Evolutionary conservation across 1,140 invertebrate species (phyloP).

Genomic region (Bombus consobrinus): DNA sequence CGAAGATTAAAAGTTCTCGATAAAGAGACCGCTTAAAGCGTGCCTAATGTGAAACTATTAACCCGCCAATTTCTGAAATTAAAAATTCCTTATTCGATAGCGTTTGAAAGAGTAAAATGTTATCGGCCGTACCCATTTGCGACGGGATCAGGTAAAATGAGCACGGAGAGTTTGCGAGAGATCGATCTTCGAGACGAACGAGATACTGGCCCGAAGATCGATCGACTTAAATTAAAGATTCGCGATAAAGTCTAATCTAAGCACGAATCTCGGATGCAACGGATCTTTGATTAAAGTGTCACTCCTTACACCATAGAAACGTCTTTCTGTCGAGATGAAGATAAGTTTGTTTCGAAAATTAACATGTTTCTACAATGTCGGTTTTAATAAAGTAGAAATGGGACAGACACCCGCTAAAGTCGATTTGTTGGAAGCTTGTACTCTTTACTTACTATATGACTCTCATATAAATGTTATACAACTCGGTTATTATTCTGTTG

Average conservation of each 20-base stretch:
- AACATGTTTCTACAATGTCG: background rate
- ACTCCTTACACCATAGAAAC: background rate
- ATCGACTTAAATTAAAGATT: slow-evolving; percentile 46
- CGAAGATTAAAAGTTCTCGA: slow-evolving; percentile 15
- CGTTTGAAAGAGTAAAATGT: background rate
- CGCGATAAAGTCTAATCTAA: slow-evolving; percentile 31
- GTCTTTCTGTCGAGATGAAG: background rate
- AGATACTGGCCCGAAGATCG: slow-evolving; percentile 10
- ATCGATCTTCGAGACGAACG: slow-evolving; percentile 7
- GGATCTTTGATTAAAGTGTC: slow-evolving; percentile 30
- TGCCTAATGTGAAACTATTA: slow-evolving; percentile 34
- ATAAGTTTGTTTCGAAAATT: background rate
- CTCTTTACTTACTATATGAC: too few species aligned
- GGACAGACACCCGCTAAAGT: background rate
- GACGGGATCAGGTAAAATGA: slow-evolving; percentile 8
- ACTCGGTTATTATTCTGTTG: too few species aligned
- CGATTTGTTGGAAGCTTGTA: background rate
- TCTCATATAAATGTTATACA: too few species aligned
- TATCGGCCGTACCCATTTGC: background rate
- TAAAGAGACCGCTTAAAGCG: slow-evolving; percentile 28
- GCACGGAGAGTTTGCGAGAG: background rate
- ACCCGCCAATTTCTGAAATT: slow-evolving; percentile 43
- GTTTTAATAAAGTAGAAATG: background rate
- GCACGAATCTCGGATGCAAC: background rate
- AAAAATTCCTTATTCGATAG: slow-evolving; percentile 32